Base-by-base conservation (phyloP, 2,888 invertebrate species). In the Timandra comae region DNA sequence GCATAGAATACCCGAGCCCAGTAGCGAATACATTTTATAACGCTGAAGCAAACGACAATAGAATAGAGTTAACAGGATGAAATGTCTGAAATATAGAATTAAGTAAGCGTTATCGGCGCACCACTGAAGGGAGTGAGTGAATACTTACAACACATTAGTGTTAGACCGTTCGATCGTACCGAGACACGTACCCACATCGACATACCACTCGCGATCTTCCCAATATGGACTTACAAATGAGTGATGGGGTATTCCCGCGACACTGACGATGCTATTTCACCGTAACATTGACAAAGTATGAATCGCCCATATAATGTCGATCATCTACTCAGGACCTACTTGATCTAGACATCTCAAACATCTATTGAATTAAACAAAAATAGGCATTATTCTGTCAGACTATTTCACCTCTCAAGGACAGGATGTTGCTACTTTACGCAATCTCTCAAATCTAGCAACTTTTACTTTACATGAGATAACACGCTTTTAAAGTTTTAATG, bases 1-100 rank as follows among this genome's bases (percentile, higher is more conserved):
- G 85, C 85, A 82, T 80, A 84, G 82, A 78, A 77, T 79, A 81
- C 84, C 84, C 82, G 82, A 82, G 84, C 82, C 84, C 82, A 78
- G 64, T 81, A 84, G 84, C 84, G 77, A 71, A 67, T 67, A 80
- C 72, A 80, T 75, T 75, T 80, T 80, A 76, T 71, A 78, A 79
- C 79, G 85, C 84, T 73, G 70, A 85, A 85, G 84, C 84, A 79
- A 71, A 85, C 82, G 80, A 80, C 78, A 80, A 74, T 67, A 78
- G 73, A 73, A 79, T 71, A 82, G 78, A 78, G 69, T 71, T 68
- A 74, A 76, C 70, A 77, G 68, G 66, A 74, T 79, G 77, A 78
- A 76, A 76, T 75, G 69, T 79, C 56, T 70, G 73, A 73, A 75
- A 73, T 73, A 73, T 54, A 63, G 71, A 67, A 64, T 74, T 74